Evolutionary conservation across 2,797 vertebrate species (phyloP).

Genomic region (Neosilurus mollespiculum): DNA sequence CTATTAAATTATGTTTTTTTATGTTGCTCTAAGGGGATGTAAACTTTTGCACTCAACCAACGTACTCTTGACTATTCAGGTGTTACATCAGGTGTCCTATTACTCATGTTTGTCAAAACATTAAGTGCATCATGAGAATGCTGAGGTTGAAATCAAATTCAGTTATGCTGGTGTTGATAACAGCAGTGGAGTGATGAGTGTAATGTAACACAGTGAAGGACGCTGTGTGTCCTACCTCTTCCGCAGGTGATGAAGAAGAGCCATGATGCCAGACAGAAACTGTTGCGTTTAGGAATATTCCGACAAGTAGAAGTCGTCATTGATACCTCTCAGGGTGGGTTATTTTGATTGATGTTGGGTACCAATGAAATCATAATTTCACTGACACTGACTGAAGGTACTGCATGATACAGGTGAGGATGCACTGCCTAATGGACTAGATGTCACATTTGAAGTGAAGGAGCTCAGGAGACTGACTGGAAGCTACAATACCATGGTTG

Average conservation of each 20-base stretch:
- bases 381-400: not conserved
- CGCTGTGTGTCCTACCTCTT: not conserved
- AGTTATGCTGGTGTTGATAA: not conserved
- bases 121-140: not conserved
- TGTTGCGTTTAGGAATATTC: conserved; percentile 92
- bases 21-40: not conserved
- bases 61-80: not conserved
- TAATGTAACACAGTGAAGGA: not conserved
- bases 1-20: not conserved
- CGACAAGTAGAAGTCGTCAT: conserved; percentile 93
- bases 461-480: conserved; percentile 90
- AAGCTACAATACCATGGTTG: conserved; percentile 98
- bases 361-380: not conserved
- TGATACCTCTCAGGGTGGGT: conserved; percentile 87
- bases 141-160: not conserved
- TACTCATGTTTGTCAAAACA: not conserved
- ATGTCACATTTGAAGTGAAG: conserved; percentile 93
- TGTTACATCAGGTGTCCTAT: not conserved
- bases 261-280: conserved; percentile 88
- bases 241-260: conserved; percentile 91
- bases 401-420: conserved; percentile 75
- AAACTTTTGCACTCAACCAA: not conserved
- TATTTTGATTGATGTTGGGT: not conserved
- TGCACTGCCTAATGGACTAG: conserved; percentile 93
- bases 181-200: not conserved